These are phyloP conservation scores for Heterocephalus glaber DNA, from an alignment of 2,113 vertebrate genomes.

Conservation along the genomic window DNA sequence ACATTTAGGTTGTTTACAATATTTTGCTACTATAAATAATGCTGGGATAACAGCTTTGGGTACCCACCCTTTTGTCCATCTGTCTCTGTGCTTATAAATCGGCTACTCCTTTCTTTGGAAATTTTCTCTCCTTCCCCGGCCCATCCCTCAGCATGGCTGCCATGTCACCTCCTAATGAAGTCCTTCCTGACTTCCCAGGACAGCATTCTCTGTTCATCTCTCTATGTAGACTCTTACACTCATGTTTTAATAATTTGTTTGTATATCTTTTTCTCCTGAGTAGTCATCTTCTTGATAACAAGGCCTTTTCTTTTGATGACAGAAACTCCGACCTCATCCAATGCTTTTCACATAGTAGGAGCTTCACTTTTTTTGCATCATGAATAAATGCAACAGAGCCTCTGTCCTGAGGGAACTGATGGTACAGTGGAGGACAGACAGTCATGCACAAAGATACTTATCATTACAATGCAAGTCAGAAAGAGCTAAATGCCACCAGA, in stretches of 20 bases:
- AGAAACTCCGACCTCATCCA: not conserved
- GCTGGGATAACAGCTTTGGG: constrained; percentile 16
- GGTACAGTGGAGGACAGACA: constrained; percentile 3
- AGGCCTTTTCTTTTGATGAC: not conserved
- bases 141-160: not conserved
- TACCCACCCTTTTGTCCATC: not conserved
- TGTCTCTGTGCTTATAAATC: not conserved
- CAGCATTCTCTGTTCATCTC: not conserved
- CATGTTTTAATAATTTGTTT: not conserved
- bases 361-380: not conserved
- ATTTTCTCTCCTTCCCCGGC: not conserved
- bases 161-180: not conserved
- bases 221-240: not conserved
- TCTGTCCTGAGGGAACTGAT: constrained; percentile 27
- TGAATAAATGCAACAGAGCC: constrained; percentile 29
- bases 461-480: constrained; percentile 49
- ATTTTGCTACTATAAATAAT: constrained; percentile 55
- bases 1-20: constrained; percentile 61
- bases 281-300: not conserved
- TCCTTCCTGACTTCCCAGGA: not conserved
- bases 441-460: constrained; percentile 51
- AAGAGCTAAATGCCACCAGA: constrained; percentile 13
- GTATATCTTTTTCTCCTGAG: not conserved
- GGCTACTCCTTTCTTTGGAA: not conserved
- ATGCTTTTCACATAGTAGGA: constrained; percentile 54